phyloP scores from a whole-genome alignment of 1,140 invertebrate species.

The Chrysopa pallens region DNA sequence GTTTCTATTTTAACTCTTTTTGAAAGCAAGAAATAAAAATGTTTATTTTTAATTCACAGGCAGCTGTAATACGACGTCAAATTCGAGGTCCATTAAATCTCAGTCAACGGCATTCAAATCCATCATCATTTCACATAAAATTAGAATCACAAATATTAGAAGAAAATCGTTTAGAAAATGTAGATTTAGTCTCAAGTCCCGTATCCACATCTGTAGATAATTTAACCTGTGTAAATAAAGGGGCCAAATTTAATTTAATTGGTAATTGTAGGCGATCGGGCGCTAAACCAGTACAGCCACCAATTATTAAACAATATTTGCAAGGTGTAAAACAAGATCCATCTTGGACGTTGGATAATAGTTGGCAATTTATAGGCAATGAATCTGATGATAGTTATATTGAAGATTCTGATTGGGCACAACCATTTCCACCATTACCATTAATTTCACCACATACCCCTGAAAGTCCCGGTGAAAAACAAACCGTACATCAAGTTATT shows the following conservation, averaged over 20 bases:
- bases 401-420: constrained; percentile 21
- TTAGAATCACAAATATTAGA: neutral
- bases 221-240: constrained; percentile 25
- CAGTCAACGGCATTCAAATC: constrained; percentile 40
- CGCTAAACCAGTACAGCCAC: constrained; percentile 52
- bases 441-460: constrained; percentile 16
- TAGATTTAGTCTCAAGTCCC: constrained; percentile 3
- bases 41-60: constrained; percentile 1
- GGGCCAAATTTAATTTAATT: constrained; percentile 19
- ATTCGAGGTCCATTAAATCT: constrained; percentile 9
- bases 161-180: neutral
- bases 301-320: constrained; percentile 36
- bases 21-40: neutral
- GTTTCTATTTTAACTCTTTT: neutral
- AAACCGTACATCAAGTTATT: constrained; percentile 58
- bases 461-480: constrained; percentile 28
- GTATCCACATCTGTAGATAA: constrained; percentile 55
- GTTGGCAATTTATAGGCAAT: constrained; percentile 60
- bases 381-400: constrained; percentile 23
- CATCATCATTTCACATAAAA: constrained; percentile 16
- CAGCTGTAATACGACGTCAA: constrained; percentile 10
- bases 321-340: constrained; percentile 33
- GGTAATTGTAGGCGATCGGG: constrained; percentile 22
- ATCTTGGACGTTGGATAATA: constrained; percentile 67
- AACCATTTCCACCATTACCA: neutral